Conservation (phyloP, 2,888 invertebrate genomes). For the Ophion costatus region DNA sequence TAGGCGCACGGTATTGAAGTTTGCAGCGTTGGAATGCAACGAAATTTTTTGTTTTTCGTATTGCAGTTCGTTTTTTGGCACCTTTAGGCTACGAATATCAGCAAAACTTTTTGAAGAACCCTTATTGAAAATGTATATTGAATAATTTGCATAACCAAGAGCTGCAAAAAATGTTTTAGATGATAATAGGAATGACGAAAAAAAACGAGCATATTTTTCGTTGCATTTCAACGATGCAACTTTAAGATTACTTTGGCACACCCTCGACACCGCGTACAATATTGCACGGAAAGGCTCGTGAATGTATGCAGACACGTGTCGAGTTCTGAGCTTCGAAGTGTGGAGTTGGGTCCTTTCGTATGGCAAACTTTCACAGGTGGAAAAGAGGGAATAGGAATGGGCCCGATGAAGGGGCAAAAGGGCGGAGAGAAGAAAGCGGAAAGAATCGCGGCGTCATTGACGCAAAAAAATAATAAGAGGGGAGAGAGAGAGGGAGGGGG, state of each 20-base stretch:
- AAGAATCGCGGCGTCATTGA: not conserved
- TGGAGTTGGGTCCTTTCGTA: not conserved
- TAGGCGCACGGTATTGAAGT: not conserved
- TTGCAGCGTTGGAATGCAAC: no score
- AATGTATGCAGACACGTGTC: not conserved
- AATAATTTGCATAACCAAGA: no score
- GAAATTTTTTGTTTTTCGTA: no score
- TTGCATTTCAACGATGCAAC: no score
- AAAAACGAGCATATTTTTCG: no score
- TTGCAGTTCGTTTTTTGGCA: no score
- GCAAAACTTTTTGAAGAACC: no score
- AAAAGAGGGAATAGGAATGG: slow-evolving; percentile 18
- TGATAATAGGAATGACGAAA: no score
- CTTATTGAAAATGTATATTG: no score
- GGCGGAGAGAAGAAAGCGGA: not conserved
- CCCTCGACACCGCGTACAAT: not conserved
- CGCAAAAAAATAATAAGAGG: not conserved
- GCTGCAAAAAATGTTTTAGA: no score
- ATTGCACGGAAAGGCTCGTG: not conserved
- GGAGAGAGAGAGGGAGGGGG: not conserved
- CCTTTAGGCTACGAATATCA: no score
- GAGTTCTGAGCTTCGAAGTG: not conserved
- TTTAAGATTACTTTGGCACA: no score
- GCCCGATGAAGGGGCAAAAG: slow-evolving; percentile 25
- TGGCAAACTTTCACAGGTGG: not conserved